phyloP scores from a whole-genome alignment of 1,140 invertebrate genomes.

The Platyscapa corneri region DNA sequence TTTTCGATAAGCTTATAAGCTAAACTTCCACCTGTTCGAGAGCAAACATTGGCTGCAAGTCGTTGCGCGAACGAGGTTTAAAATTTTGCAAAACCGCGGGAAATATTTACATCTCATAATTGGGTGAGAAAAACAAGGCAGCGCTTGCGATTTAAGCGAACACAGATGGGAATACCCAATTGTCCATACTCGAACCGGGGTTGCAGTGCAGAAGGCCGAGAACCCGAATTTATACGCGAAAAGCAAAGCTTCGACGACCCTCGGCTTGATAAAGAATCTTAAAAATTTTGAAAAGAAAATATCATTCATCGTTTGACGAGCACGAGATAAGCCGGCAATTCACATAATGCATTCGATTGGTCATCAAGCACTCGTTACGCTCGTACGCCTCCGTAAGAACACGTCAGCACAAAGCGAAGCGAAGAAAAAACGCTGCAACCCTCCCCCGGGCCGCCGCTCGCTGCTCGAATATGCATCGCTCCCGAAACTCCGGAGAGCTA shows the following conservation, averaged over 20 bases:
- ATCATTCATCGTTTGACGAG: background rate
- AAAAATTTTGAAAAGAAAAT: background rate
- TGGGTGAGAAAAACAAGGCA: too few relatives aligned
- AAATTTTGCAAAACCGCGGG: too few relatives aligned
- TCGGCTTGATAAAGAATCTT: background rate
- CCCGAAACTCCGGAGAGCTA: constrained; percentile 40
- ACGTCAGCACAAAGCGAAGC: background rate
- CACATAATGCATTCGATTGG: constrained; percentile 20
- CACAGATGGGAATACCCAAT: background rate
- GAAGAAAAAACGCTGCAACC: too few relatives aligned
- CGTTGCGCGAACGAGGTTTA: too few relatives aligned
- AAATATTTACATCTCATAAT: too few relatives aligned
- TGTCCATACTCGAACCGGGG: too few relatives aligned
- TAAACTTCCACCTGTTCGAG: too few relatives aligned
- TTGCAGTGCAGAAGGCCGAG: too few relatives aligned
- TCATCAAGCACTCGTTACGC: constrained; percentile 53
- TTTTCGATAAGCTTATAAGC: too few relatives aligned
- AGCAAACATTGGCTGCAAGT: too few relatives aligned
- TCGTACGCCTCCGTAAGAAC: constrained; percentile 31
- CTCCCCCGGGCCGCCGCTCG: background rate
- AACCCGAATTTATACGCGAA: too few relatives aligned
- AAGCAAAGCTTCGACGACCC: too few relatives aligned
- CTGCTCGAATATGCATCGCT: constrained; percentile 10
- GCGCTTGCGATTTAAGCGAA: background rate
- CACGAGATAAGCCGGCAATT: constrained; percentile 33